Evolutionary conservation across 2,113 vertebrate genomes (phyloP).

Genomic region (Balaeniceps rex): DNA sequence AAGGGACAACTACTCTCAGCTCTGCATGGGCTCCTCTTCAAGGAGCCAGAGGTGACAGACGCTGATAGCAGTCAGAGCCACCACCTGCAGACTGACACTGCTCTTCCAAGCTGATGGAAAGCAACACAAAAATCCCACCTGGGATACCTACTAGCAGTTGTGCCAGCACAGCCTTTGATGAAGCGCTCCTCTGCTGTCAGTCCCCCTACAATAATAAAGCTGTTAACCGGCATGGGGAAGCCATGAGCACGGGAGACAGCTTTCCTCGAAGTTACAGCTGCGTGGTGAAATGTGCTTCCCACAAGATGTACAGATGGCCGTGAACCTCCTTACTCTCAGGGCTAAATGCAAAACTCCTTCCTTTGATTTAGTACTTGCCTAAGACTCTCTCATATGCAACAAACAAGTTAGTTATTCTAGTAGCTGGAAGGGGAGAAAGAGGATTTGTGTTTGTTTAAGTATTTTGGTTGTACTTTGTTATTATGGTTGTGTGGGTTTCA

Average conservation of each 20-base stretch:
- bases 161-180: neutral
- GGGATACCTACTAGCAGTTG: neutral
- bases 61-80: neutral
- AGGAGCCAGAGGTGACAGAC: neutral
- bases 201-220: neutral
- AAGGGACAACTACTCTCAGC: neutral
- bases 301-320: rapidly evolving
- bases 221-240: neutral
- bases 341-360: neutral
- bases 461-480: neutral
- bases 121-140: neutral
- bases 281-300: neutral
- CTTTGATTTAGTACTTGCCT: neutral
- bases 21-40: neutral
- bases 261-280: neutral
- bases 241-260: neutral
- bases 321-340: neutral
- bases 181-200: neutral
- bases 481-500: neutral
- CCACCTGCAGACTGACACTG: neutral
- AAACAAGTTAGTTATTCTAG: neutral
- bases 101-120: neutral
- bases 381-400: neutral
- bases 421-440: neutral
- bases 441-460: neutral